These are phyloP conservation scores for Heliothis virescens DNA, from an alignment of 1,140 invertebrate genomes.

Conservation along the genomic window DNA sequence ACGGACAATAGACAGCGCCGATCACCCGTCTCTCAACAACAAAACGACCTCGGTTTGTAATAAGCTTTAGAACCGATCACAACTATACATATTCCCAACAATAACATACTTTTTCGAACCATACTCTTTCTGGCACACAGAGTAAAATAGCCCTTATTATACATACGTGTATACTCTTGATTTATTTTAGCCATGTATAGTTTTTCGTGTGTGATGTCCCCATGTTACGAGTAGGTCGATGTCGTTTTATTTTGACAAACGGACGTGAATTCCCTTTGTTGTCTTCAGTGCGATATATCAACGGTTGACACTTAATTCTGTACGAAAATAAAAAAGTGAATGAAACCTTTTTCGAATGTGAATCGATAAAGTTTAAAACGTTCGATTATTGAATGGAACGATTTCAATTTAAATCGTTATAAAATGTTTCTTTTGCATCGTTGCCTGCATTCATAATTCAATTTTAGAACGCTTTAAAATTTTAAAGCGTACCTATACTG, in stretches of 20 bases:
- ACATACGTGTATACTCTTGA: constrained; percentile 29
- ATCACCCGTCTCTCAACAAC: constrained; percentile 74
- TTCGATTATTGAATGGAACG: constrained; percentile 49
- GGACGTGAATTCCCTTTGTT: constrained; percentile 76
- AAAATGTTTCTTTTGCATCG: background rate
- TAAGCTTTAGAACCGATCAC: constrained; percentile 66
- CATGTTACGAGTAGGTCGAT: constrained; percentile 74
- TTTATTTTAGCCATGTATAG: constrained; percentile 36
- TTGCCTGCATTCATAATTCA: constrained; percentile 16
- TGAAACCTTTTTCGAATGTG: constrained; percentile 50
- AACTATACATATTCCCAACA: constrained; percentile 63
- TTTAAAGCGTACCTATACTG: constrained; percentile 4
- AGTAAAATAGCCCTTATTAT: constrained; percentile 53
- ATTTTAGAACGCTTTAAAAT: constrained; percentile 20
- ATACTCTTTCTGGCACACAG: constrained; percentile 45
- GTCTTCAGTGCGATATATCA: constrained; percentile 77
- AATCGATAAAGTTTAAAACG: constrained; percentile 50
- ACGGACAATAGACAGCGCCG: constrained; percentile 75
- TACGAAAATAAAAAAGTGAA: constrained; percentile 62
- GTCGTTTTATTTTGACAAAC: constrained; percentile 82
- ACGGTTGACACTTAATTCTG: constrained; percentile 66
- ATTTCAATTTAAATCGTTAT: constrained; percentile 49
- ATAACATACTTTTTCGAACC: constrained; percentile 53
- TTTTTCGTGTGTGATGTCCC: constrained; percentile 49
- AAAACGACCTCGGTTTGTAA: constrained; percentile 73